Percentiles rank a stretch among this genome's conserved stretches.
These are phyloP conservation scores for Ruditapes philippinarum DNA, from an alignment of 1,140 invertebrate genomes.

Conservation along the genomic window DNA sequence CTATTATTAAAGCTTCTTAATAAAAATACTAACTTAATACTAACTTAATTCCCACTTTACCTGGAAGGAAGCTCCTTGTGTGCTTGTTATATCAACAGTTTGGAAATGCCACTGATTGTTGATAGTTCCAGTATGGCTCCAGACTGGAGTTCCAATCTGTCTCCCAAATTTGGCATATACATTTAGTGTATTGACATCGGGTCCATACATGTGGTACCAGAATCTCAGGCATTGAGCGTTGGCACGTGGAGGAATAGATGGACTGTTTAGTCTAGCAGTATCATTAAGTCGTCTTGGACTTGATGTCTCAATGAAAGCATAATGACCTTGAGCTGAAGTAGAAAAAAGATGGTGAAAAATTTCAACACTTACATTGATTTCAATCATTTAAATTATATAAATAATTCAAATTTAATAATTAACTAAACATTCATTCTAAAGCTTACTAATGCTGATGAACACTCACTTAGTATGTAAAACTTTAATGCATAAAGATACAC, in stretches of 20 bases:
- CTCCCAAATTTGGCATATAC: conserved; percentile 77
- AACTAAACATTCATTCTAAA: too few relatives aligned
- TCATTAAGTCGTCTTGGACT: conserved; percentile 90
- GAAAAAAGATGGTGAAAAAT: too few relatives aligned
- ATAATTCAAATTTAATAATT: too few relatives aligned
- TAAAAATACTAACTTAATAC: too few relatives aligned
- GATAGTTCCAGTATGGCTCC: conserved; percentile 78
- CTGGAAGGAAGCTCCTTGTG: conserved; percentile 60
- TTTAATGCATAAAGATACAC: too few relatives aligned
- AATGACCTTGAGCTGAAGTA: conserved; percentile 73
- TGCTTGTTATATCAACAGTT: conserved; percentile 75
- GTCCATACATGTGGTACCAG: conserved; percentile 89
- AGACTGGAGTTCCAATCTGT: conserved; percentile 70
- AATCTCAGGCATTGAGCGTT: conserved; percentile 87
- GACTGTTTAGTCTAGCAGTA: conserved; percentile 90
- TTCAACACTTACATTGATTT: too few relatives aligned
- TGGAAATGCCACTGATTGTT: conserved; percentile 82
- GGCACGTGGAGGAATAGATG: conserved; percentile 29
- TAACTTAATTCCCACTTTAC: too few relatives aligned
- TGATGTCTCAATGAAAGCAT: conserved; percentile 87
- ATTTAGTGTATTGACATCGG: conserved; percentile 78
- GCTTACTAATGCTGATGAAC: too few relatives aligned
- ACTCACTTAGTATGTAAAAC: too few relatives aligned
- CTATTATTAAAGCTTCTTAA: too few relatives aligned
- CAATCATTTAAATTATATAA: too few relatives aligned